Percentiles rank a stretch among this genome's conserved stretches.
Evolutionary conservation across 2,113 vertebrate genomes (phyloP).

Genomic region (Onychorhynchus coronatus): DNA sequence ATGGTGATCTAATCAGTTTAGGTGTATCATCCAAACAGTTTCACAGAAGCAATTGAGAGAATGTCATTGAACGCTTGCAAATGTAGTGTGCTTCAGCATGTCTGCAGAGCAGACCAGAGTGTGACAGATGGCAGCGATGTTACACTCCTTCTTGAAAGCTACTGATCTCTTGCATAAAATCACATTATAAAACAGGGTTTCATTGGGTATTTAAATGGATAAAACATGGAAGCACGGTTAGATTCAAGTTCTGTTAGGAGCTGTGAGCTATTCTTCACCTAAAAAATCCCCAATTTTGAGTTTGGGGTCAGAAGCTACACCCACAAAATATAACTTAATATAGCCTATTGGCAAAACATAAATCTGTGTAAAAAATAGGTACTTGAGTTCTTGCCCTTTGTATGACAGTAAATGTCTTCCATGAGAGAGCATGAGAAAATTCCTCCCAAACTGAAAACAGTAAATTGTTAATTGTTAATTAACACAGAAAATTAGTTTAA

Average conservation of each 20-base stretch:
- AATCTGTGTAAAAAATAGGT: background rate
- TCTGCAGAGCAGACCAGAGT: background rate
- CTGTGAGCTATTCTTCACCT: background rate
- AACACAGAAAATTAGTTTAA: background rate
- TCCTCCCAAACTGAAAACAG: background rate
- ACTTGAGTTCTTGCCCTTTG: background rate
- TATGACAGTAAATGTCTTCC: background rate
- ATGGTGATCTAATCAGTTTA: conserved; percentile 49
- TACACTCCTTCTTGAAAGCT: background rate
- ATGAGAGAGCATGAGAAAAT: background rate
- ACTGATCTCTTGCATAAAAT: background rate
- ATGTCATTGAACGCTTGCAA: conserved; percentile 17
- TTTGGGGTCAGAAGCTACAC: background rate
- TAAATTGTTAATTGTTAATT: background rate
- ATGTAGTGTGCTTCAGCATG: conserved; percentile 16
- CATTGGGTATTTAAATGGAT: background rate
- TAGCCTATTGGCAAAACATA: background rate
- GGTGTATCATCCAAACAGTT: conserved; percentile 37
- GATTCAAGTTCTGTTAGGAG: background rate
- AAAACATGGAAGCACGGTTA: background rate
- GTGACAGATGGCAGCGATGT: background rate
- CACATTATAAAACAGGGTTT: background rate
- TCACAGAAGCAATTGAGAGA: background rate
- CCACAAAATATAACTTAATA: background rate
- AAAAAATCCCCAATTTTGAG: background rate